phyloP scores from a whole-genome alignment of 1,140 invertebrate genomes.

The Zeugodacus cucurbitae region DNA sequence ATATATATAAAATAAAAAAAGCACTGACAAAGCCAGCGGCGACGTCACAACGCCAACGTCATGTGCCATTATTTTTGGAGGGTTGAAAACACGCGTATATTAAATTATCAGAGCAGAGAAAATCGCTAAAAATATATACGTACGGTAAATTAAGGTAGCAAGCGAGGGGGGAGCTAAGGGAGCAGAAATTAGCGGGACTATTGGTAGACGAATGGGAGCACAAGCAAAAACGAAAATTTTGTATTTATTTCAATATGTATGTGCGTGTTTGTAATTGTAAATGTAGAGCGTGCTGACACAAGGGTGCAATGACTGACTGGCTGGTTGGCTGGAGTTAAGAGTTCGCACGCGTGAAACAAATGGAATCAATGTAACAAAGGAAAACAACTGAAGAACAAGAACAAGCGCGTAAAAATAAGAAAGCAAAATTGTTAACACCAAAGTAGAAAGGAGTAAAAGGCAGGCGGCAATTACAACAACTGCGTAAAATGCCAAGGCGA shows the following conservation, averaged over 20 bases:
- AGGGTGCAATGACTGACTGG: slow-evolving; percentile 20
- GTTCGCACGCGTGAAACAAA: background rate
- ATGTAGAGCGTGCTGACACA: background rate
- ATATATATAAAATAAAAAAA: no score
- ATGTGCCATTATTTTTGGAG: no score
- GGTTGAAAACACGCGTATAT: background rate
- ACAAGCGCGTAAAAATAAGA: background rate
- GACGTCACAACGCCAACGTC: no score
- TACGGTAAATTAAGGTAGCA: background rate
- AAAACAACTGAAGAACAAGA: background rate
- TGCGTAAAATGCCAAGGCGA: slow-evolving; percentile 9
- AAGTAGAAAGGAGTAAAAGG: slow-evolving; percentile 10
- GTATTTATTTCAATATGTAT: no score
- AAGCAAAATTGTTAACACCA: background rate
- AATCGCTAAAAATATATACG: background rate
- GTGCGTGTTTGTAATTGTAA: no score
- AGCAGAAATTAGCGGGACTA: background rate
- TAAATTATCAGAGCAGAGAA: background rate
- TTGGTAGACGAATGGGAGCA: background rate
- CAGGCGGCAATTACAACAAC: background rate
- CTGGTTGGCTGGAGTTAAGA: background rate
- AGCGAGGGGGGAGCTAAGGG: background rate
- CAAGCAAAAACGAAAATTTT: no score
- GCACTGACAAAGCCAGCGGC: no score
- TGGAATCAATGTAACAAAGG: background rate